Evolutionary conservation across 2,113 vertebrate genomes (phyloP), one percentile per base, ranked within the genome.

Genomic region (Rhinoderma darwinii): DNA sequence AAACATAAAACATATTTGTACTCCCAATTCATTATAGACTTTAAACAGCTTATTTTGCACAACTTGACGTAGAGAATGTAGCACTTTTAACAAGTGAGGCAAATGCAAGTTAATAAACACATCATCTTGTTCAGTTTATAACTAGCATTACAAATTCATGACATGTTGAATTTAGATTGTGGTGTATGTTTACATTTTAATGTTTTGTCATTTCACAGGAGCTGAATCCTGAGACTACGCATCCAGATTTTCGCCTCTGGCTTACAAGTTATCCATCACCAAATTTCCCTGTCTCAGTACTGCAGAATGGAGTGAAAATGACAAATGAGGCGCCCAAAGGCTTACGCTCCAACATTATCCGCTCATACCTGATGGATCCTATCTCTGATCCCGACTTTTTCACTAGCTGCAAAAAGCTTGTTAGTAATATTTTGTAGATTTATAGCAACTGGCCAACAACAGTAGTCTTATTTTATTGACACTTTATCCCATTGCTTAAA

Each of bases 281-380:
- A 63, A 96, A 93, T 9, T 98, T 97, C 90, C 96, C 96, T 0
- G 96, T 97, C 88, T 93, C 96, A 0, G 95, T 97, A 22, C 95
- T 97, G 73, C 96, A 98, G 92, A 97, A 97, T 0, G 96, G 96
- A 3, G 96, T 97, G 83, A 97, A 99, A 90, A 97, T 97, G 96
- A 98, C 96, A 86, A 97, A 96, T 0, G 96, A 98, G 88, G 96
- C 96, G 0, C 97, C 96, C 0, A 97, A 97, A 91, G 96, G 97
- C 27, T 93, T 97, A 75, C 93, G 95, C 25, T 90, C 96, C 77
- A 97, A 97, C 88, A 95, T 98, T 35, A 93, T 95, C 11, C 94
- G 95, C 76, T 98, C 95, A 0, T 96, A 97, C 91, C 88, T 95
- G 85, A 98, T 97, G 96, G 96, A 97, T 89, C 95, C 96, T 0